Evolutionary conservation across 2,888 invertebrate genomes (phyloP).

Genomic region (Phymatocera aterrima): DNA sequence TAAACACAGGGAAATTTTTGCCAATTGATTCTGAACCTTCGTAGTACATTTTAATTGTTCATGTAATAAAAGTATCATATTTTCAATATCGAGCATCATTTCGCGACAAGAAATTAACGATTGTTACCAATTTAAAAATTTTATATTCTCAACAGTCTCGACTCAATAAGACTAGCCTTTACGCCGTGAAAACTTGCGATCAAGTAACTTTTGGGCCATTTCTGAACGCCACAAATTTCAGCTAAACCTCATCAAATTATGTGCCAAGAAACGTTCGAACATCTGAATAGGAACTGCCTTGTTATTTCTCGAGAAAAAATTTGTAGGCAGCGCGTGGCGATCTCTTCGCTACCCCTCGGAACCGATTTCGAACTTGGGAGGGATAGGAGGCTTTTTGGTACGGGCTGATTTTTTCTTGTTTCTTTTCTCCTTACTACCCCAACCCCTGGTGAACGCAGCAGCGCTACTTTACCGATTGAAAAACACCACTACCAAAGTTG

Average conservation of each 20-base stretch:
- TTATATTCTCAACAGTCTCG: neutral
- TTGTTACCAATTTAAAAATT: neutral
- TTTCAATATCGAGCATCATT: too few species aligned
- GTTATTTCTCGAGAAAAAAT: constrained; percentile 1
- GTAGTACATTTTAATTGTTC: too few species aligned
- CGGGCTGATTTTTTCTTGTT: neutral
- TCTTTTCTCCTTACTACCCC: neutral
- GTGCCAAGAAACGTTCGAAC: constrained; percentile 7
- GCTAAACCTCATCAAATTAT: constrained; percentile 13
- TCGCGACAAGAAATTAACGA: too few species aligned
- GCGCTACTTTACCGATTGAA: constrained; percentile 28
- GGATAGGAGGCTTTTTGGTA: neutral
- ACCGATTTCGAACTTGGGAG: constrained; percentile 17
- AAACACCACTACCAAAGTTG: constrained; percentile 29
- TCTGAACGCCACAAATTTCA: constrained; percentile 23
- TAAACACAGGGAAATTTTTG: too few species aligned
- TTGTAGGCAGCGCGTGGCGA: constrained; percentile 35
- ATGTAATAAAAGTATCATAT: too few species aligned
- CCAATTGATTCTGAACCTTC: too few species aligned
- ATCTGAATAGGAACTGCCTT: neutral
- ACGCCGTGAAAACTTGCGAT: neutral
- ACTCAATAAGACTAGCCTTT: neutral
- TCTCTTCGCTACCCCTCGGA: constrained; percentile 8
- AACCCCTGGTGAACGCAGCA: constrained; percentile 22
- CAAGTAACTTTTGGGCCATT: constrained; percentile 15